Base-by-base conservation (phyloP, 2,888 invertebrate species). In the Nasonovia ribisnigri region DNA sequence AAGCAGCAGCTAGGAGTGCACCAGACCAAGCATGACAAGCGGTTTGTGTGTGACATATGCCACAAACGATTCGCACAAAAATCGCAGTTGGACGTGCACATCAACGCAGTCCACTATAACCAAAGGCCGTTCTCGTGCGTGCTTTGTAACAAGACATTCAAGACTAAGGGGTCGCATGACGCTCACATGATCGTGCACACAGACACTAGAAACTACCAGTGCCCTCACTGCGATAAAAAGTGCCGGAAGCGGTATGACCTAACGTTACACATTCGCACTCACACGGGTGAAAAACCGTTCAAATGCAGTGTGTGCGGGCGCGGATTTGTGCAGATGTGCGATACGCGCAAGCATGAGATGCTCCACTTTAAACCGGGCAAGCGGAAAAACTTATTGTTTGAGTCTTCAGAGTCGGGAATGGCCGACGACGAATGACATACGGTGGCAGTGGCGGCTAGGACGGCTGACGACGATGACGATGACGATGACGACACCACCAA, bases 231-330 rank as follows among this genome's bases (percentile, higher is more conserved):
- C 60, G 93, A 93, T 84, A 94, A 95, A 77, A 94, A 94, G 36
- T 95, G 95, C 87, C 94, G 95, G 36, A 95, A 95, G 57, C 95
- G 94, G 90, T 95, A 95, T 46, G 95, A 95, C 87, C 95, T 97
- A 94, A 94, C 95, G 57, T 95, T 96, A 6, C 97, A 97, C 95
- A 95, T 96, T 84, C 96, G 95, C 91, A 95, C 96, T 24, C 97
- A 96, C 95, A 95, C 95, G 20, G 96, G 95, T 0, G 95, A 95
- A 94, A 95, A 95, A 94, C 95, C 95, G 1, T 96, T 96, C 95
- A 95, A 95, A 0, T 97, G 97, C 95, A 95, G 95, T 36, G 95
- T 95, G 5, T 97, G 97, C 95, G 96, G 96, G 0, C 96, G 96
- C 94, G 95, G 95, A 3, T 97, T 97, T n/a, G 94, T 94, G 43